Base-by-base conservation (phyloP, 2,797 vertebrate species). In the Zenarchopterus dispar region DNA sequence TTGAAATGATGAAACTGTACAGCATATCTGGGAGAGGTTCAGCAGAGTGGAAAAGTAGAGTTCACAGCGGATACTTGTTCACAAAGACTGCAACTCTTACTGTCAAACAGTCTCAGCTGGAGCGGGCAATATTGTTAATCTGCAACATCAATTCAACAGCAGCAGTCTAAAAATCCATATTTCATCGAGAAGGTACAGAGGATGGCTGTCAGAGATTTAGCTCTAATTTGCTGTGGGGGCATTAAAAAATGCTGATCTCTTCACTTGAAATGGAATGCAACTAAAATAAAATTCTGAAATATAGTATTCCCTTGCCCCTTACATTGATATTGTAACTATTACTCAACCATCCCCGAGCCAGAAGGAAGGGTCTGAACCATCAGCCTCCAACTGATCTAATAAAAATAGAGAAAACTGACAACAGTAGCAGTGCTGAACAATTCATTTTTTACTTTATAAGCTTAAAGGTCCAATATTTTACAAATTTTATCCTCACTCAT, bases 171-270 rank as follows among this genome's bases (percentile, higher is more conserved):
- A 81, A 76, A 85, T 85, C 75, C 59, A 82, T 84, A 82, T 73
- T 74, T 87, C 72, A 82, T 60, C 22, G 61, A 60, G 77, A 62
- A 71, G 73, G 54, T 61, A 50, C 24, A 5, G 28, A 33, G 53
- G 67, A 50, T 9, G 5, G 33, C 17, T 66, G 67, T 73, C 43
- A 6, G 67, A 82, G 62, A 70, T 68, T 72, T 68, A 46, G 24
- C 56, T 72, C 18, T 62, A 48, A 80, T 84, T 80, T 83, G 84
- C 82, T 81, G 82, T 13, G 33, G 45, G 60, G 68, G 81, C 80
- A 81, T 77, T 67, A 73, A 84, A 58, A 84, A 76, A 59, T 55
- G 74, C 78, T 87, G 81, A 87, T 84, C 58, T 77, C 43, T 68
- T 73, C 62, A 64, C 24, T 79, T 70, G 43, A 57, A 75, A 44